Base-by-base conservation (phyloP, 2,113 vertebrate genomes). In the Muntiacus reevesi region DNA sequence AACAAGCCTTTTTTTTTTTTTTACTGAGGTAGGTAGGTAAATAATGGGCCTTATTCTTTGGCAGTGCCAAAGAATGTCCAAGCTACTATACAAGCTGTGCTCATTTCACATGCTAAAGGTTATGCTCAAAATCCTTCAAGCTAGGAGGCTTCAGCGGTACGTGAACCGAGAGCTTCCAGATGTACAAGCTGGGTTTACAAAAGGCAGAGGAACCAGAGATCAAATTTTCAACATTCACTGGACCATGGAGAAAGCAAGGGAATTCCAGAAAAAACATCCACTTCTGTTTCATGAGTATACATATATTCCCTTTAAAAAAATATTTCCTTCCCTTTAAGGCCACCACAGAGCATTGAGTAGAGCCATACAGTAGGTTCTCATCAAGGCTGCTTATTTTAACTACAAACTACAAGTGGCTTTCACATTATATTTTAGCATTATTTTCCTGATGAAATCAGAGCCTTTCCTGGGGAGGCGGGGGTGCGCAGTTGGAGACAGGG, bases 381-480 rank as follows among this genome's bases (percentile, higher is more conserved):
- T 76, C 71, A 76, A 71, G 36, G 14, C 43, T 15, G 5, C 67
- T 47, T 7, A 0, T 6, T 40, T 55, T 54, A 86, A 43, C 21
- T 6, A 3, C 9, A 25, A 25, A 83, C 27, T 9, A 0, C 78
- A 30, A 33, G 17, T 17, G 92, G 28, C 47, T 60, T 76, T n/a
- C 30, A 30, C 45, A 33, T 54, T 59, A 28, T 57, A 4, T 21
- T 50, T 27, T 23, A 40, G 27, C 30, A 2, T 3, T n/a, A 30
- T 55, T 13, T 87, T 67, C 23, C 6, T 50, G 54, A 74, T n/a
- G 21, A 33, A 17, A 28, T 36, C 62, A 60, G 86, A 76, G 67
- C 52, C 1, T 12, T 15, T 36, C n/a, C 12, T 0, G 1, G 54
- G 50, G 45, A 0, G 0, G 67, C 2, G 47, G 2, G 9, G 1